Evolutionary conservation across 1,140 invertebrate genomes (phyloP), one percentile per base, ranked within the genome.

Genomic region (Platyura marginata): DNA sequence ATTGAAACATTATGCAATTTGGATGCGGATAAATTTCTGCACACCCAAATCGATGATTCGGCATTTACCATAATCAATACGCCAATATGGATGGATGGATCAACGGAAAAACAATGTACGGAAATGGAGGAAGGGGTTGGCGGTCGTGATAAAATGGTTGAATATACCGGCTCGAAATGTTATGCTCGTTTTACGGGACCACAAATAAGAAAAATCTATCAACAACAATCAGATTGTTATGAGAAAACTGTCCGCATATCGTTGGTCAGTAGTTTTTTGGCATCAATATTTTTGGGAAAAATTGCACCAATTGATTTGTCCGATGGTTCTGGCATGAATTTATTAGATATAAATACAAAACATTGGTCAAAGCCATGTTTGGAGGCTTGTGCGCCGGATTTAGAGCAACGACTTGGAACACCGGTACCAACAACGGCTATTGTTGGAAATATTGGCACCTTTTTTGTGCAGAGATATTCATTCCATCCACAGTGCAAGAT

Each of bases 31-130:
- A 75, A 80, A 53, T 87, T 86, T 58, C 57, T 96, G 15, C 79
- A 91, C 62, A 74, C 82, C 38, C 87, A 95, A 62, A 64, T 96
- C 11, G 54, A 54, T 38, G 72, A 73, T 1, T 69, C 70, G 13
- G 70, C 68, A 5, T 97, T 97, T 62, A 75, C 82, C 11, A 51
- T 88, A 2, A 59, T 69, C 1, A 71, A 86, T 42, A 87, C 87
- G n/a, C 93, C 93, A 0, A 75, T 94, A 21, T 98, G 93, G 93
- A 93, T 94, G 90, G 92, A 97, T 62, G 81, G 82, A 0, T 92
- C 86, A 47, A 96, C 92, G 0, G 73, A 68, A 0, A 63, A 70
- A 35, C 77, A 94, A 50, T 96, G 92, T 58, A 57, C 66, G 35
- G 61, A 77, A 43, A 58, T 96, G 33, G 90, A 96, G 61, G 69